phyloP scores from a whole-genome alignment of 2,888 invertebrate genomes.

The Dasypolia templi region DNA sequence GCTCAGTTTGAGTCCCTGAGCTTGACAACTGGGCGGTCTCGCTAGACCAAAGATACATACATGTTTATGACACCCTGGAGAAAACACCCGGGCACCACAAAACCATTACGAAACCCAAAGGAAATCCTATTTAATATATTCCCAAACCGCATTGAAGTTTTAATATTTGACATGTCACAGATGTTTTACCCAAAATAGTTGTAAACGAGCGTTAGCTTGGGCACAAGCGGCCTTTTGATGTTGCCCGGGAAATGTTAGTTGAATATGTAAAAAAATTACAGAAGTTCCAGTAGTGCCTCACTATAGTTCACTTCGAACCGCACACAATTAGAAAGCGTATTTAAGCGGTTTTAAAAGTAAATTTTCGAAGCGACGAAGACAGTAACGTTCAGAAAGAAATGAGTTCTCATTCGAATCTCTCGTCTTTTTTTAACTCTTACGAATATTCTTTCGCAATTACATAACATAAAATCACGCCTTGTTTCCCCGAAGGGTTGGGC shows the following conservation, averaged over 20 bases:
- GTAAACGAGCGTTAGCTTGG: constrained; percentile 15
- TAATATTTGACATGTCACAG: constrained; percentile 35
- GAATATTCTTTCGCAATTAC: too few species aligned
- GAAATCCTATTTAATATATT: constrained; percentile 23
- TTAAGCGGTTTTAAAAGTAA: too few species aligned
- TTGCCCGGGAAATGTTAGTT: constrained; percentile 2
- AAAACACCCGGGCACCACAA: constrained; percentile 4
- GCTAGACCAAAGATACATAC: too few species aligned
- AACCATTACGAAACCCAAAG: not conserved
- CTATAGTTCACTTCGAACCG: not conserved
- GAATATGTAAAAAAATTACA: not conserved
- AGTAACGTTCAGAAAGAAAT: too few species aligned
- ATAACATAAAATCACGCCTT: too few species aligned
- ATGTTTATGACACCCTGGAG: not conserved
- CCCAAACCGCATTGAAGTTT: constrained; percentile 22
- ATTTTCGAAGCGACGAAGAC: too few species aligned
- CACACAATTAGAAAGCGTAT: too few species aligned
- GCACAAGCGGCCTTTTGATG: constrained; percentile 20
- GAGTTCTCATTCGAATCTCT: too few species aligned
- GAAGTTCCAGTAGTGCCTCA: constrained; percentile 20
- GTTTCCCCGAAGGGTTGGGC: too few species aligned
- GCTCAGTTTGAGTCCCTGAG: too few species aligned
- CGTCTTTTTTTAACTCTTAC: too few species aligned
- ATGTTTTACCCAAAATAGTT: constrained; percentile 28
- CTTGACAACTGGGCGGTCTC: too few species aligned